phyloP scores from a whole-genome alignment of 53 echinoderm and acorn worm species.

The Hippasteria phrygiana region DNA sequence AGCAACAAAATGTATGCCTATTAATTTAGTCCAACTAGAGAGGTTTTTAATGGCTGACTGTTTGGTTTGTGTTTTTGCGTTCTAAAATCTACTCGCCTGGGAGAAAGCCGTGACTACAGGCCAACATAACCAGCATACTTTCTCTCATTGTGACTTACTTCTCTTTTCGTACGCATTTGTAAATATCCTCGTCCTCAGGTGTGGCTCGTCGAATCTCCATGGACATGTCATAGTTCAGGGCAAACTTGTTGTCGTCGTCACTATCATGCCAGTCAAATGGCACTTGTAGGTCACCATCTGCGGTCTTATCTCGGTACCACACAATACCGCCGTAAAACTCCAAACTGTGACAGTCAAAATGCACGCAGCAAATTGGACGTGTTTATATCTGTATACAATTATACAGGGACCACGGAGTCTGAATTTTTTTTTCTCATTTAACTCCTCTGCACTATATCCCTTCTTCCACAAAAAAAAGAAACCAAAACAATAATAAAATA shows the following conservation, averaged over 20 bases:
- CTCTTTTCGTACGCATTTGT: constrained; percentile 31
- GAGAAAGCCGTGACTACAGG: no score
- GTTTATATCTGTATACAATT: no score
- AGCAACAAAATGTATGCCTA: no score
- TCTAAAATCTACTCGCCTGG: no score
- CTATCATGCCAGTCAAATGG: constrained; percentile 35
- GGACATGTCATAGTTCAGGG: constrained; percentile 71
- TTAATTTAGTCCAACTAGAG: no score
- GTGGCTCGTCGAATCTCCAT: constrained; percentile 50
- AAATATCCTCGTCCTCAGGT: constrained; percentile 24
- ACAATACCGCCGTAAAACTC: not conserved
- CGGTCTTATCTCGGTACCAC: not conserved
- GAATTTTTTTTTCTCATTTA: no score
- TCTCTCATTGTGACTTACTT: constrained; percentile 30
- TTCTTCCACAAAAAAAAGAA: not conserved
- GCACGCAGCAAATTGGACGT: no score
- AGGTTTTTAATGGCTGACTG: no score
- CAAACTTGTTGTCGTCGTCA: constrained; percentile 1
- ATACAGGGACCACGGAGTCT: no score
- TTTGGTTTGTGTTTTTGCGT: no score
- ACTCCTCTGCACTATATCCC: no score
- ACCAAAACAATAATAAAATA: not conserved
- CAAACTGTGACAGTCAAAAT: not conserved
- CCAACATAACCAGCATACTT: no score
- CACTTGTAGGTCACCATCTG: not conserved